These are phyloP conservation scores for Acrossocheilus wenchowensis DNA, from an alignment of 2,797 vertebrate species.

Conservation along the genomic window DNA sequence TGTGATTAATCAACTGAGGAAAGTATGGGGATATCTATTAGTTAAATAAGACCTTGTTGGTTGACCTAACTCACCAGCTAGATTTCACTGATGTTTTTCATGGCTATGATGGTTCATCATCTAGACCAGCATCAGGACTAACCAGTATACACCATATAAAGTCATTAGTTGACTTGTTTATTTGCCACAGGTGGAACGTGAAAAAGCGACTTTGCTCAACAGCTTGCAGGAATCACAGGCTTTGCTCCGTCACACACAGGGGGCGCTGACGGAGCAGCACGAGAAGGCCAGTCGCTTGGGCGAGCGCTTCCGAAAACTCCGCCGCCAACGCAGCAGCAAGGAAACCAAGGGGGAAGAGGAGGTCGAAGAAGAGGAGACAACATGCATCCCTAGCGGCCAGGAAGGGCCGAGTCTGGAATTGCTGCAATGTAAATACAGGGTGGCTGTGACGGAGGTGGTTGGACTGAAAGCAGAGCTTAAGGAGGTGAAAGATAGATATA, in stretches of 20 bases:
- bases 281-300: slow-evolving; percentile 86
- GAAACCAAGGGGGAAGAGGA: slow-evolving; percentile 73
- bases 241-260: slow-evolving; percentile 91
- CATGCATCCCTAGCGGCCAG: slow-evolving; percentile 49
- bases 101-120: background rate
- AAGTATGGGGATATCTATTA: background rate
- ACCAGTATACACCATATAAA: background rate
- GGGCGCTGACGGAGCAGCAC: slow-evolving; percentile 90
- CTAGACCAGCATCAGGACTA: background rate
- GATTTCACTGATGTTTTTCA: background rate
- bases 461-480: slow-evolving; percentile 93
- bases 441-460: slow-evolving; percentile 94
- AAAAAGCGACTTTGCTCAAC: slow-evolving; percentile 86
- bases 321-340: slow-evolving; percentile 78
- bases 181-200: slow-evolving; percentile 86
- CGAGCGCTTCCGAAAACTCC: slow-evolving; percentile 83
- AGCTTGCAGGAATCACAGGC: slow-evolving; percentile 93
- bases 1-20: background rate
- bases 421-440: slow-evolving; percentile 93
- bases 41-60: background rate
- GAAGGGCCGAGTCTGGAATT: slow-evolving; percentile 91
- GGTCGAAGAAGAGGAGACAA: slow-evolving; percentile 35
- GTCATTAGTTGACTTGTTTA: background rate
- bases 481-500: slow-evolving; percentile 86
- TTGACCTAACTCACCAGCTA: background rate